Percentiles rank a stretch among this genome's conserved stretches.
Conservation (phyloP, 2,888 invertebrate species). For the Drosophila nigricruria region DNA sequence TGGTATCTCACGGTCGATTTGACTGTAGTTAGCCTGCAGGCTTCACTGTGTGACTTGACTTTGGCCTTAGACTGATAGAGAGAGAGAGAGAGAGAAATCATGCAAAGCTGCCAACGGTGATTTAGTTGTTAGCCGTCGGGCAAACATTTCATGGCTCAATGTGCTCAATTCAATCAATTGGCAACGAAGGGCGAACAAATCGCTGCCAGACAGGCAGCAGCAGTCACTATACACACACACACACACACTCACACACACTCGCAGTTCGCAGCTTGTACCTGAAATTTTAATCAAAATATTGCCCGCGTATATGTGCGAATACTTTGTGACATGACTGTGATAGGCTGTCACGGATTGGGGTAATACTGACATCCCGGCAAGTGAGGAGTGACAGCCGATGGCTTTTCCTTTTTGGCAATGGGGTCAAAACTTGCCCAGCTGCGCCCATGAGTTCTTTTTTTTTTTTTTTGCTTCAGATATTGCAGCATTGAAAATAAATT, state of each 20-base stretch:
- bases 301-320: conserved; percentile 34
- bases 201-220: conserved; percentile 54
- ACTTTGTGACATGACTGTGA: conserved; percentile 57
- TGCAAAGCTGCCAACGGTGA: conserved; percentile 73
- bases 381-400: conserved; percentile 48
- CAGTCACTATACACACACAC: conserved; percentile 11
- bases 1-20: conserved; percentile 10
- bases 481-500: conserved; percentile 17
- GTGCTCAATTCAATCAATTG: conserved; percentile 79
- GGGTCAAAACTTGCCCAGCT: conserved; percentile 25
- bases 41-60: conserved; percentile 37
- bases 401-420: conserved; percentile 18
- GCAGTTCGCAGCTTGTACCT: conserved; percentile 34
- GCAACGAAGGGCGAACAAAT: conserved; percentile 62
- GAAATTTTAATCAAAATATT: conserved; percentile 61
- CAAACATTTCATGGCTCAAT: conserved; percentile 80
- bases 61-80: conserved; percentile 22
- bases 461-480: neutral
- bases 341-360: conserved; percentile 66
- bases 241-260: conserved; percentile 10
- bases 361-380: conserved; percentile 66
- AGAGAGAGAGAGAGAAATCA: conserved; percentile 25
- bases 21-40: neutral
- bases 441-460: neutral
- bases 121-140: conserved; percentile 78